Evolutionary conservation across 2,888 invertebrate genomes (phyloP), one percentile per base, ranked within the genome.

Genomic region (Eristalinus sepulchralis): DNA sequence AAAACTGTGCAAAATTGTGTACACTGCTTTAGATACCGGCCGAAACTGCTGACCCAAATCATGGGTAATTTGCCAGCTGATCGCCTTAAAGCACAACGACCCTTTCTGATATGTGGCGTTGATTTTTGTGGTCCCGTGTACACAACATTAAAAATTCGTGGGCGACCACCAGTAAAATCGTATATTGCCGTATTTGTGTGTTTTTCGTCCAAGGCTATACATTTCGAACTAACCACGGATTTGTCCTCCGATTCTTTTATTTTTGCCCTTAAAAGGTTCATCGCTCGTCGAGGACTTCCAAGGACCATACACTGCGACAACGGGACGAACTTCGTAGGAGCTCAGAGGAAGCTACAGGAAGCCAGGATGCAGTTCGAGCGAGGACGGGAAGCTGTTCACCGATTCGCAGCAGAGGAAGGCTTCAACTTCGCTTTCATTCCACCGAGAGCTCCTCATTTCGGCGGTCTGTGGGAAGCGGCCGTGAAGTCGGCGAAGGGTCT

Each of bases 181-280:
- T 82, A 82, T 34, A 76, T 82, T n/a, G 78, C 78, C 5, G 83
- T 84, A 1, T 86, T 86, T 59, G 81, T 80, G 70, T 88, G 84
- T 66, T 88, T 88, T 64, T 33, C 84, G 4, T 84, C 81, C 5
- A 85, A 88, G 59, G n/a, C n/a, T n/a, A n/a, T n/a, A n/a, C n/a
- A n/a, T n/a, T n/a, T n/a, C n/a, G n/a, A n/a, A n/a, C n/a, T n/a
- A n/a, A 83, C 88, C 10, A 76, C 87, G n/a, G 78, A 88, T 64
- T 47, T 88, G 6, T 81, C 88, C 11, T 71, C 88, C 63, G 78
- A 83, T 55, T 78, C 68, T 17, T 89, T 88, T 68, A 66, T 88
- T 67, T 70, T 84, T 22, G 75, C 85, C 13, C 73, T 88, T 4
- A 88, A 85, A 73, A 76, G 86, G 47, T 88, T 88, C 59, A 71